These are phyloP conservation scores for Drosophila kurseongensis DNA, from an alignment of 1,140 invertebrate species.

Conservation along the genomic window DNA sequence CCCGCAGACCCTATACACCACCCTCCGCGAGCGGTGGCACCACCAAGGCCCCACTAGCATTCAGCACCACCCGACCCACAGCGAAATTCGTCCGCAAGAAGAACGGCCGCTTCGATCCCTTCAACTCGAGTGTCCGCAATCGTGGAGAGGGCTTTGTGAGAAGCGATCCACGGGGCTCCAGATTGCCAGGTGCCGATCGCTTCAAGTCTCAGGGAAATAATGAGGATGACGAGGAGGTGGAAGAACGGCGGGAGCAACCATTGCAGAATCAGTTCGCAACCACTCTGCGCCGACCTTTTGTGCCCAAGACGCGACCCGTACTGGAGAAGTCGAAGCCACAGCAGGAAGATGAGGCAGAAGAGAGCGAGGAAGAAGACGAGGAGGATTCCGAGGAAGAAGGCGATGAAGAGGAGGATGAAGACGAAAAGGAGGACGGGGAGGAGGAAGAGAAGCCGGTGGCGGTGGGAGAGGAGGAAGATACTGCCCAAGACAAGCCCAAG, in stretches of 20 bases:
- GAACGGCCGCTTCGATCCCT: conserved; percentile 76
- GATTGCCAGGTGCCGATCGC: conserved; percentile 60
- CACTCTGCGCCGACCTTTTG: conserved; percentile 49
- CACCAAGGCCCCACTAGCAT: conserved; percentile 27
- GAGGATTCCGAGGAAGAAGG: conserved; percentile 46
- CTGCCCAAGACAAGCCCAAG: conserved; percentile 23
- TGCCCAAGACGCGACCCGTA: conserved; percentile 28
- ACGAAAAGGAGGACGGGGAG: conserved; percentile 12
- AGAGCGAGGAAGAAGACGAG: conserved; percentile 31
- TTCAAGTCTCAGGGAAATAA: conserved; percentile 47
- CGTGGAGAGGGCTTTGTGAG: conserved; percentile 72
- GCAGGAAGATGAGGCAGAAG: conserved; percentile 27
- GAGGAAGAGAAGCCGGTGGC: conserved; percentile 13
- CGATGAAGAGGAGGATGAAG: conserved; percentile 39
- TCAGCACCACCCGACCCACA: conserved; percentile 55
- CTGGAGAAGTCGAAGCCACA: conserved; percentile 2
- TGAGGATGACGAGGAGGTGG: conserved; percentile 82
- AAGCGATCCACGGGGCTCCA: conserved; percentile 62
- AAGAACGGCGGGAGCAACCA: conserved; percentile 18
- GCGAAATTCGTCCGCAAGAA: conserved; percentile 74
- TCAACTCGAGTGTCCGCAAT: conserved; percentile 70
- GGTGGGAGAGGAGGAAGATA: conserved; percentile 10
- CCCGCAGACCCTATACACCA: conserved; percentile 59
- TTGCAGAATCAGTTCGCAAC: conserved; percentile 26
- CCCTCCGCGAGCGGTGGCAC: conserved; percentile 19